Base-by-base conservation (phyloP, 2,113 vertebrate genomes). In the Neolamprologus kungweensis region DNA sequence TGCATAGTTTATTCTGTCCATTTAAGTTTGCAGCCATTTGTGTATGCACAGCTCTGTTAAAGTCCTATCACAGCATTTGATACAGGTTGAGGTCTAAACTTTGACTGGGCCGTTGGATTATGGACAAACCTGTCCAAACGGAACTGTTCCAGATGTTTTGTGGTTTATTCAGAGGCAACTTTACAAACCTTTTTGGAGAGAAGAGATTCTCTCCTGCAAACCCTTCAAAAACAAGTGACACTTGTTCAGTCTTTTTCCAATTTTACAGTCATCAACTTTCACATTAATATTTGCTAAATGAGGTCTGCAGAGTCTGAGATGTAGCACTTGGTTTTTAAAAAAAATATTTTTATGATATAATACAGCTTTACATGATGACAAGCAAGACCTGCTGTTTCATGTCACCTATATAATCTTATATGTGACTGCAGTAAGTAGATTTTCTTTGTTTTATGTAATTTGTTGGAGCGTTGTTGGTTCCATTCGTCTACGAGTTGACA, bases 261-360 rank as follows among this genome's bases (percentile, higher is more conserved):
- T 68, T 68, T 37, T 68, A 68, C 63, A 40, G 33, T 68, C 63
- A 68, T 68, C 33, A 21, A 68, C 63, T 13, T 68, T 68, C 3
- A 2, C 63, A 68, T 68, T 68, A 12, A n/a, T 21, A 40, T 37
- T 37, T 68, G 63, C 63, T 40, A 13, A 68, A 37, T 40, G 63
- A 40, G 63, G 19, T 14, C 35, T 68, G 19, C n/a, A 68, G 63
- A 21, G 33, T 68, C 63, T 40, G 19, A 68, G 63, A 68, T 68
- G 35, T 21, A 68, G 63, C 19, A 3, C 33, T 40, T 37, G 60
- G 3, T 33, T n/a, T 2, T 53, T 10, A 0, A 2, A 1, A 14
- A 4, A 7, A 14, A 57, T 37, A 37, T 21, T 37, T 65, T 78
- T 31, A 12, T 19, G 7, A 31, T 78, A 28, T 75, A 26, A 47